A percentile compares a stretch with the other conserved stretches of the same genome.
Conservation (phyloP, 1,140 invertebrate species). For the Drosophila neocordata region DNA sequence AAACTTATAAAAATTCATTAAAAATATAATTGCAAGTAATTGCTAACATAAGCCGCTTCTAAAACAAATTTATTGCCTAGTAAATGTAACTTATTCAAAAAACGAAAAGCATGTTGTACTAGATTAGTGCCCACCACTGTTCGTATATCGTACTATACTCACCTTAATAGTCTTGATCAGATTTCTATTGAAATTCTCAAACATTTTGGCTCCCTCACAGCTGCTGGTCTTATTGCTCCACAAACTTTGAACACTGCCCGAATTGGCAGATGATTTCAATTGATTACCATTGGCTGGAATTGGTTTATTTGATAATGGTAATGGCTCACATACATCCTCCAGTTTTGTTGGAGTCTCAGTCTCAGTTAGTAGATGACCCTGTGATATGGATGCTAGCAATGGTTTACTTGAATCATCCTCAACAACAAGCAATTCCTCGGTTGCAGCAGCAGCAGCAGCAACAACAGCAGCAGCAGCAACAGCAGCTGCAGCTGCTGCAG, state of each 20-base stretch:
- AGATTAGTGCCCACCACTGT: not conserved
- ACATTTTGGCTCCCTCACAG: slow-evolving; percentile 81
- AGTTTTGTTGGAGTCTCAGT: slow-evolving; percentile 43
- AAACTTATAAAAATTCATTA: too few relatives aligned
- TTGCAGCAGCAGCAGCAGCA: not conserved
- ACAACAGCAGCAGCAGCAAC: not conserved
- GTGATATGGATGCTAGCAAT: slow-evolving; percentile 55
- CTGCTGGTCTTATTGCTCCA: slow-evolving; percentile 81
- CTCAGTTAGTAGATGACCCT: slow-evolving; percentile 50
- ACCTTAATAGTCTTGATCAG: slow-evolving; percentile 83
- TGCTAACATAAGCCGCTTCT: too few relatives aligned
- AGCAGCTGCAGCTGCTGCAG: not conserved
- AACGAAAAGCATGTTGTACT: too few relatives aligned
- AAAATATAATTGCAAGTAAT: too few relatives aligned
- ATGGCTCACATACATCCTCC: slow-evolving; percentile 64
- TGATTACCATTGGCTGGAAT: slow-evolving; percentile 37
- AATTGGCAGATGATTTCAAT: slow-evolving; percentile 70
- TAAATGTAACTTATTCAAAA: too few relatives aligned
- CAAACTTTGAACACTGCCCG: slow-evolving; percentile 78
- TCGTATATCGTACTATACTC: not conserved
- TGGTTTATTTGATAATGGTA: slow-evolving; percentile 29
- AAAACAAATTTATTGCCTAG: too few relatives aligned
- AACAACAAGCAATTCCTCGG: slow-evolving; percentile 37
- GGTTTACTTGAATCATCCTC: slow-evolving; percentile 72
- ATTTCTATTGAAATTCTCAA: slow-evolving; percentile 82